Evolutionary conservation across 1,140 invertebrate species (phyloP), one percentile per base, ranked within the genome.

Genomic region (Heliothis virescens): DNA sequence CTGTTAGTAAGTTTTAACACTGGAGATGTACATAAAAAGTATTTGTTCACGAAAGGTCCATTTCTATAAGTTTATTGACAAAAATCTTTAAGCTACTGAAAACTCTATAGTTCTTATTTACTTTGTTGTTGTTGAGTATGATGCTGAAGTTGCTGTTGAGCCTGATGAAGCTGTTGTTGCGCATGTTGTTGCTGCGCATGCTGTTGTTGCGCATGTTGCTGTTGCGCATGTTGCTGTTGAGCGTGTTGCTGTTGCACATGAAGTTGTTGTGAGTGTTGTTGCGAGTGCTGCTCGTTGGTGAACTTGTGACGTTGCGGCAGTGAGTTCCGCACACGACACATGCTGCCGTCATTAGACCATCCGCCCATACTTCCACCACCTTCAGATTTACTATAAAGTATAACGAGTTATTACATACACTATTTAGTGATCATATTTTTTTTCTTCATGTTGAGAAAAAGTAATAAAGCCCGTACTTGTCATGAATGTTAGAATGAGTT

Each of bases 341-440:
- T 83, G 81, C 92, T 94, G 21, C 90, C 91, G 3, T 94, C 92
- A 79, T 91, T 92, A 0, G 92, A 94, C 93, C 93, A 94, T 0
- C 88, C 92, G 1, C 92, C 92, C 83, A 92, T 82, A 72, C 91
- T 94, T 15, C 90, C 91, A 10, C 91, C 91, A 52, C 90, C 91
- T 79, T 93, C 93, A 0, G 92, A 93, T 86, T 93, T 94, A 79
- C 91, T 93, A 47, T 1, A 78, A 72, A 82, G 75, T 47, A 60
- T 47, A 3, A 62, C 3, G 0, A 73, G n/a, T 18, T 1, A 41
- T 41, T 41, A 41, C 5, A 41, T 0, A 41, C 34, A 41, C 5
- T 41, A 9, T 9, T 41, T 34, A 34, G 4, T 34, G 1, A 34
- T 34, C 4, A 2, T 34, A 34, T 34, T 34, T 2, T 34, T n/a